Conservation (phyloP, 2,888 invertebrate species). For the Leucophenga maculata region DNA sequence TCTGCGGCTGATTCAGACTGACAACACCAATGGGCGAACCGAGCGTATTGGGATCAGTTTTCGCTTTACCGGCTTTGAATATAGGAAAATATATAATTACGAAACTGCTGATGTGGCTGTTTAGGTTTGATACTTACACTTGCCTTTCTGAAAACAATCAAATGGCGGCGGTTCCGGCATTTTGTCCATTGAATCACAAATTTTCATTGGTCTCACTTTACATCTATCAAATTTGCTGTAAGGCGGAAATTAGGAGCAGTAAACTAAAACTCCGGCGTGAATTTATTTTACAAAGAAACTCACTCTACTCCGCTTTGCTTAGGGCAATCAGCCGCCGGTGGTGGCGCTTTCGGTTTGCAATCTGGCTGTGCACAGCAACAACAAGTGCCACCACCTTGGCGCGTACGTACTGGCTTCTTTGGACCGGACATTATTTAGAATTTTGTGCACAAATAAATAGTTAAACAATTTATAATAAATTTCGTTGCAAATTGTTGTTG, state of each 20-base stretch:
- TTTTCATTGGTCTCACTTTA: too few species aligned
- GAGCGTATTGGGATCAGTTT: too few species aligned
- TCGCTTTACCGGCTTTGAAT: too few species aligned
- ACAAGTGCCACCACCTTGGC: background rate
- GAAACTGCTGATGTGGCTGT: too few species aligned
- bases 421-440: background rate
- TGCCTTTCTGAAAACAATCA: background rate
- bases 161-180: background rate
- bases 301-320: background rate
- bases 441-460: background rate
- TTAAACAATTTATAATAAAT: too few species aligned
- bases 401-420: background rate
- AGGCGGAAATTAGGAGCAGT: too few species aligned
- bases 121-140: too few species aligned
- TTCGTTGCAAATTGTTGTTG: background rate
- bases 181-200: too few species aligned
- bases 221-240: background rate
- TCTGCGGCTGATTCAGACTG: slow-evolving; percentile 24
- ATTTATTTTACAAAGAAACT: background rate
- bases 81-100: too few species aligned
- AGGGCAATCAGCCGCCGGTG: background rate
- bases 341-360: background rate
- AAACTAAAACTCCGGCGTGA: background rate
- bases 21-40: slow-evolving; percentile 35
- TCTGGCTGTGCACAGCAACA: background rate